phyloP scores from a whole-genome alignment of 2,888 invertebrate species.

The Brachynemurus nebulosus region DNA sequence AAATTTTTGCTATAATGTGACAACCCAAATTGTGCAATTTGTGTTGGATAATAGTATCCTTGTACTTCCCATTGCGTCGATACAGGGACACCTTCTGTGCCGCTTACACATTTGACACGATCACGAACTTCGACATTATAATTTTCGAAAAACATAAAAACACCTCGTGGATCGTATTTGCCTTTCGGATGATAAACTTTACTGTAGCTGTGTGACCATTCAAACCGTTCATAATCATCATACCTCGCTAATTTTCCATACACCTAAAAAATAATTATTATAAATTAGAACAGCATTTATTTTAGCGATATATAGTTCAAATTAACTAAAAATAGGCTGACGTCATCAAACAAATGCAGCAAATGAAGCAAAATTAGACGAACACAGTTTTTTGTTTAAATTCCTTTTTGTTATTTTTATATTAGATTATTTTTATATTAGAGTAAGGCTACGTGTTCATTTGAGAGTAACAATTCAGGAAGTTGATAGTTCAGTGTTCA shows the following conservation, averaged over 20 bases:
- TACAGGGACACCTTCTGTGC: constrained; percentile 83
- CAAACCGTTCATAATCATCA: constrained; percentile 68
- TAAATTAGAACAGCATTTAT: too few relatives aligned
- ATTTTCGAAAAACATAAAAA: constrained; percentile 94
- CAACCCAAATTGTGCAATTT: constrained; percentile 95
- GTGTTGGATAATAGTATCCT: constrained; percentile 96
- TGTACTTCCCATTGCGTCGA: constrained; percentile 94
- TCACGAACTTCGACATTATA: constrained; percentile 96
- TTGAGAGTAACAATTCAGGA: too few relatives aligned
- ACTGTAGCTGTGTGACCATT: constrained; percentile 91
- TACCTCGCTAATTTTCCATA: constrained; percentile 69
- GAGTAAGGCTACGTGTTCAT: too few relatives aligned
- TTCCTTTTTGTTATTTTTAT: too few relatives aligned
- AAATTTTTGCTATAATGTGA: constrained; percentile 95
- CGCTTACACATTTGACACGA: constrained; percentile 91
- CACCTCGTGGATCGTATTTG: constrained; percentile 77
- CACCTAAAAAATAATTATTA: constrained; percentile 38
- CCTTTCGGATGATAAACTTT: constrained; percentile 80
- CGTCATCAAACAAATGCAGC: too few relatives aligned
- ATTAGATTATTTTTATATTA: too few relatives aligned
- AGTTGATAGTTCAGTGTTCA: too few relatives aligned
- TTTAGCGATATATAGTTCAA: too few relatives aligned
- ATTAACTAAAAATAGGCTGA: too few relatives aligned
- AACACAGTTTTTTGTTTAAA: too few relatives aligned
- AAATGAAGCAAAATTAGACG: too few relatives aligned